Evolutionary conservation across 2,797 vertebrate species (phyloP), one percentile per base, ranked within the genome.

Genomic region (Poecilia gillii): DNA sequence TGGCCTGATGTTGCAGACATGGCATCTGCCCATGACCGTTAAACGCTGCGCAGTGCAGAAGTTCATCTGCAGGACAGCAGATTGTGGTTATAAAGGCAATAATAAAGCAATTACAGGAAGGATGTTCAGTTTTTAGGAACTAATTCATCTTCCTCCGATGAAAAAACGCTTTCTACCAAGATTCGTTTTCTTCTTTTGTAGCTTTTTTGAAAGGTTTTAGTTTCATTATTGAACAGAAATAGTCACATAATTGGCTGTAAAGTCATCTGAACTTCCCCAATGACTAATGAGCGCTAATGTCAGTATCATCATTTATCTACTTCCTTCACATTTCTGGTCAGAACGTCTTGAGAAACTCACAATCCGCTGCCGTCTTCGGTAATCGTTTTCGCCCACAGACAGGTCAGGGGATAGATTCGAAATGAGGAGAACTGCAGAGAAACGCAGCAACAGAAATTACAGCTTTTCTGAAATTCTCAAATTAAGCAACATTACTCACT

Each of bases 351-450:
- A 31, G 49, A 76, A 79, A 98, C 98, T 98, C 95, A 99, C 98
- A 96, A 92, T 76, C 93, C 95, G 33, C 93, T 92, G 87, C 91
- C 62, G 91, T 98, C 97, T 83, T 98, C 97, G 66, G 97, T 97
- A 73, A 98, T 86, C 51, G 98, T 97, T 91, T 99, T 98, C 77
- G 96, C 97, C 98, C 98, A 99, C 59, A 99, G 90, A 0, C 97
- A 98, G 74, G 95, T 96, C 91, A 99, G 94, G 53, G 97, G 96
- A 83, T 98, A 99, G 84, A 98, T 87, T 74, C 97, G 97, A 86
- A 99, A 96, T 0, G 97, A 97, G 87, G 98, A 98, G 85, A 99
- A 99, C 98, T 99, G 95, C 3, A 81, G 57, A 77, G 47, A 49
- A 49, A 79, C n/a, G 33, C 3, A 74, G 41, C n/a, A 53, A 25